Evolutionary conservation across 2,113 vertebrate genomes (phyloP), one percentile per base, ranked within the genome.

Genomic region (Macquaria ambigua): DNA sequence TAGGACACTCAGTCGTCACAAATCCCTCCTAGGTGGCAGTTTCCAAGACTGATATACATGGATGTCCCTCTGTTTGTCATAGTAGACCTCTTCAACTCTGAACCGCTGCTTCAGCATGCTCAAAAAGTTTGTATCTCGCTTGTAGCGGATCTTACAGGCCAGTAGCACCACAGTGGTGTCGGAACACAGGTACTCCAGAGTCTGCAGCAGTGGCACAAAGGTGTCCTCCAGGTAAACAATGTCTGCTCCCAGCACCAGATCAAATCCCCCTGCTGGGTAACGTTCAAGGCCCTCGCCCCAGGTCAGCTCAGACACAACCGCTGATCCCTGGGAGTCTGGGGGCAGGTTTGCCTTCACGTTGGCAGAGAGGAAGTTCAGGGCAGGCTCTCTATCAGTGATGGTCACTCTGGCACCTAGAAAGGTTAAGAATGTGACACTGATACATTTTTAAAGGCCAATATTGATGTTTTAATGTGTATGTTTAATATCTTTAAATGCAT

Each of bases 171-270:
- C 87, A 0, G 96, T 95, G 34, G 55, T 23, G 53, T 94, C 95
- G 0, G 96, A 95, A 86, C 97, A 96, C 78, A 99, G 91, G 89
- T 99, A 93, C 66, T 96, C 94, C 89, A 99, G 84, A 0, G 98
- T 99, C 56, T 89, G 90, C 78, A 99, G 95, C 84, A 99, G 96
- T 0, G 96, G 95, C 11, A 81, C 78, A 71, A 99, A 99, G 0
- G 98, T 99, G 90, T 99, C 97, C 93, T 98, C 97, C 92, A 99
- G 94, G 90, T 99, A 99, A 58, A 99, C 94, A 0, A 99, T 97
- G 93, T 99, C 98, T 0, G 98, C 98, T 59, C 98, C 98, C 66
- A 99, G 92, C 23, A 99, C 85, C 16, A 99, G 78, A 58, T 99
- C 97, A 82, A 96, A 99, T 3, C 95, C 93, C 75, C 96, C 96